These are phyloP conservation scores for Margaritifera margaritifera DNA, from an alignment of 2,888 invertebrate genomes.

Conservation along the genomic window DNA sequence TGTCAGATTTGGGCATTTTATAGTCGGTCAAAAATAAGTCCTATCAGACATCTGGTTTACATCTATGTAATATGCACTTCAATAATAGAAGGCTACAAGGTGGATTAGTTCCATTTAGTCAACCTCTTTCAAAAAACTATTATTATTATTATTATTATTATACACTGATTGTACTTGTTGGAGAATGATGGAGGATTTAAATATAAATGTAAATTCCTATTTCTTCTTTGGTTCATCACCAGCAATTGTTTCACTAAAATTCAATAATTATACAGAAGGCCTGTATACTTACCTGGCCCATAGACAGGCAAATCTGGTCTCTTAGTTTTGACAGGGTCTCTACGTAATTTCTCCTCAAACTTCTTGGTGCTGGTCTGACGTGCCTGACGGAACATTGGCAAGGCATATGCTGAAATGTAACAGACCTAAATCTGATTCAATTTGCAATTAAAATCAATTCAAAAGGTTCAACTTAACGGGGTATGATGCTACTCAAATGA, in stretches of 20 bases:
- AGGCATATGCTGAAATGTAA: slow-evolving; percentile 78
- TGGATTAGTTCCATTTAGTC: too few relatives aligned
- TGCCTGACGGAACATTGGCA: slow-evolving; percentile 95
- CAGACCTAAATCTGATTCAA: slow-evolving; percentile 9
- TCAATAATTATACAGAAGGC: not conserved
- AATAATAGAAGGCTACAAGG: too few relatives aligned
- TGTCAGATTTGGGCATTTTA: too few relatives aligned
- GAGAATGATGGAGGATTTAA: not conserved
- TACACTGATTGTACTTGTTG: not conserved
- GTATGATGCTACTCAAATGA: too few relatives aligned
- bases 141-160: too few relatives aligned
- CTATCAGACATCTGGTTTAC: too few relatives aligned
- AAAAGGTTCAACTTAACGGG: too few relatives aligned
- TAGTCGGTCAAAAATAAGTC: too few relatives aligned
- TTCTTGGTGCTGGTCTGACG: slow-evolving; percentile 84
- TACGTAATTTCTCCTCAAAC: slow-evolving; percentile 90
- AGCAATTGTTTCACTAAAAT: not conserved
- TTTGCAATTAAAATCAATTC: not conserved
- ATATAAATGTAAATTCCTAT: not conserved
- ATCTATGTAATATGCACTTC: too few relatives aligned
- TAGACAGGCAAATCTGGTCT: slow-evolving; percentile 76
- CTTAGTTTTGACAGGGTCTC: slow-evolving; percentile 77
- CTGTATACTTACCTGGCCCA: slow-evolving; percentile 73
- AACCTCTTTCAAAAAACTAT: too few relatives aligned
- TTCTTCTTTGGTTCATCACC: not conserved